These are phyloP conservation scores for Cardinalis cardinalis DNA, from an alignment of 2,113 vertebrate species.

Conservation along the genomic window DNA sequence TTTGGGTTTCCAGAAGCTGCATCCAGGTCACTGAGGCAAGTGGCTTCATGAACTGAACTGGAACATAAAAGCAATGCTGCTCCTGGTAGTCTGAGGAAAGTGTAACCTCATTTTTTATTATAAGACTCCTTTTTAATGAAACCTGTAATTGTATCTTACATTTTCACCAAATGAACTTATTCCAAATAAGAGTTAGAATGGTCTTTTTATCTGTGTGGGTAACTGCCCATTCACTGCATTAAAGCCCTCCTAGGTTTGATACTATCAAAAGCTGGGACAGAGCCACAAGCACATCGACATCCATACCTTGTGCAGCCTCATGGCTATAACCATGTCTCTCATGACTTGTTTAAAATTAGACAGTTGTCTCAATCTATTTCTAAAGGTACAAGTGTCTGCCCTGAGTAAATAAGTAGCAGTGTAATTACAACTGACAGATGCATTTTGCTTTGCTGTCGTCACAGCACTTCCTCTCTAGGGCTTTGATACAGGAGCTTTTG, in stretches of 20 bases:
- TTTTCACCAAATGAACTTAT: not conserved
- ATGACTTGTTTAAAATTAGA: not conserved
- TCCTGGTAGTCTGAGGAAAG: not conserved
- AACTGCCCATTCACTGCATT: not conserved
- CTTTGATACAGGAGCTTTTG: not conserved
- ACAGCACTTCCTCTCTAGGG: slow-evolving; percentile 41
- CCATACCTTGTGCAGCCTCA: not conserved
- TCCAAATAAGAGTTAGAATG: not conserved
- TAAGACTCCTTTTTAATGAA: not conserved
- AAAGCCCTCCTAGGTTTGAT: not conserved
- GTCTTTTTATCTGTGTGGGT: not conserved
- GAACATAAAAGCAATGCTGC: not conserved
- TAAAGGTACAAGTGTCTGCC: not conserved
- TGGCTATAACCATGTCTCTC: not conserved
- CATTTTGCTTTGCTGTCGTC: slow-evolving; percentile 19
- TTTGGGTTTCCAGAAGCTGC: not conserved
- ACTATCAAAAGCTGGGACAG: not conserved
- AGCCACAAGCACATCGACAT: not conserved
- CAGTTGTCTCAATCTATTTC: not conserved
- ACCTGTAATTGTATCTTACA: not conserved
- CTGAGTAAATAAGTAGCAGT: not conserved
- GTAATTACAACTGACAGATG: slow-evolving; percentile 16
- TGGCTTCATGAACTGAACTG: not conserved
- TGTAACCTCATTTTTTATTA: not conserved
- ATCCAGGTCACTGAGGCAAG: not conserved